A percentile compares a stretch with the other conserved stretches of the same genome.
These are phyloP conservation scores for Osmoderma eremita DNA, from an alignment of 2,888 invertebrate species.

Conservation along the genomic window DNA sequence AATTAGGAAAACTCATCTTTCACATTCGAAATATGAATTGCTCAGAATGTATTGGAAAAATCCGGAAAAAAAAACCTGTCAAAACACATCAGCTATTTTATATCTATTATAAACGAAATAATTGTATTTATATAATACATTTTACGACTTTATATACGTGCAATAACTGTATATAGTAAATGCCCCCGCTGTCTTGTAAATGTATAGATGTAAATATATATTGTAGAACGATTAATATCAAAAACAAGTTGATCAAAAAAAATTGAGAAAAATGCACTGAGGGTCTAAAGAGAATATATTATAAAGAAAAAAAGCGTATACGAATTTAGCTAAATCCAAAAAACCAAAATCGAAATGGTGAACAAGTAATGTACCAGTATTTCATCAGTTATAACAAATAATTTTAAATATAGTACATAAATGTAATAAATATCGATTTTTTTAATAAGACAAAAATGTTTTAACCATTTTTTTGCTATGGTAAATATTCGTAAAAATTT, in stretches of 20 bases:
- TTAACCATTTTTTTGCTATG: no score
- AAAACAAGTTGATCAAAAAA: constrained; percentile 12
- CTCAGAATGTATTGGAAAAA: constrained; percentile 6
- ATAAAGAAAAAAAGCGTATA: constrained; percentile 8
- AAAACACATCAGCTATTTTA: no score
- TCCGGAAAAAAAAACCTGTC: no score
- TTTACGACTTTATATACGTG: constrained; percentile 56
- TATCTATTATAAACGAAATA: constrained; percentile 5
- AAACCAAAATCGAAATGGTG: constrained; percentile 1
- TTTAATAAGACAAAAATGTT: constrained; percentile 3
- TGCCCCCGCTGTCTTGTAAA: constrained; percentile 57
- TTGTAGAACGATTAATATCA: constrained; percentile 17
- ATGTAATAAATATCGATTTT: constrained; percentile 3
- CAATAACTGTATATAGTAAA: constrained; percentile 63
- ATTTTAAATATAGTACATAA: constrained; percentile 1
- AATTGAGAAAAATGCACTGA: constrained; percentile 18
- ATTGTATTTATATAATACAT: constrained; percentile 55
- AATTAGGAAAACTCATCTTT: neutral
- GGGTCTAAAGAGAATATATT: neutral
- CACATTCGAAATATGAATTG: constrained; percentile 18
- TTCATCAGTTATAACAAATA: neutral
- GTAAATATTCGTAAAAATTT: constrained; percentile 5
- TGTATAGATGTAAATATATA: constrained; percentile 60
- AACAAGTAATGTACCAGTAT: constrained; percentile 10
- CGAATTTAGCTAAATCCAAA: constrained; percentile 6